Percentiles rank a stretch among this genome's conserved stretches.
Evolutionary conservation across 2,113 vertebrate species (phyloP).

Genomic region (Melospiza georgiana): DNA sequence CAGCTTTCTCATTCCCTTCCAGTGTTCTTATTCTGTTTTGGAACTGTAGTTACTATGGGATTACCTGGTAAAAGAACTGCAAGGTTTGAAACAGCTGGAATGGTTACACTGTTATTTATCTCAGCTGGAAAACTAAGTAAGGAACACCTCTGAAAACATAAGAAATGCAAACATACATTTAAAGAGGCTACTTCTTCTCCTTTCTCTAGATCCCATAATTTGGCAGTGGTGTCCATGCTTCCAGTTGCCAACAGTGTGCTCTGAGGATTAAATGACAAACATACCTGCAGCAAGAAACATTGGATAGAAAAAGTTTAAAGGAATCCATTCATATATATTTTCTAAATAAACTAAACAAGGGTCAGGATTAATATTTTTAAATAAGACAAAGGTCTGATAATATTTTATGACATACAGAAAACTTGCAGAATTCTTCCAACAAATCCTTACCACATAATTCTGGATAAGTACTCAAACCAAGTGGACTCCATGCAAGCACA

Average conservation of each 20-base stretch:
- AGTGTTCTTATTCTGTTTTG: not conserved
- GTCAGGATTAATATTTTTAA: not conserved
- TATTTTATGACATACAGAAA: not conserved
- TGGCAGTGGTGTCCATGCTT: constrained; percentile 91
- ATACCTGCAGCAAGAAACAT: constrained; percentile 79
- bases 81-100: not conserved
- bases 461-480: not conserved
- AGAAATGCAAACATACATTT: constrained; percentile 69
- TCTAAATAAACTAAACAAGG: not conserved
- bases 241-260: constrained; percentile 93
- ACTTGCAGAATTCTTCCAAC: not conserved
- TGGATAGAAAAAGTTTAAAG: not conserved
- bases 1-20: not conserved
- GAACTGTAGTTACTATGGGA: not conserved
- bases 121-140: not conserved
- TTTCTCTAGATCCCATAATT: constrained; percentile 89
- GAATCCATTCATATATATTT: not conserved
- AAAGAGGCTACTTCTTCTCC: constrained; percentile 86
- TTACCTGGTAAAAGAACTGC: not conserved
- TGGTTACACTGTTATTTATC: not conserved
- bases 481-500: not conserved
- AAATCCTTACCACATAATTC: not conserved
- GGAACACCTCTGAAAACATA: not conserved
- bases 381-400: not conserved
- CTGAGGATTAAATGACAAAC: constrained; percentile 92